Evolutionary conservation across 1,140 invertebrate genomes (phyloP).

Genomic region (Eumeta japonica): DNA sequence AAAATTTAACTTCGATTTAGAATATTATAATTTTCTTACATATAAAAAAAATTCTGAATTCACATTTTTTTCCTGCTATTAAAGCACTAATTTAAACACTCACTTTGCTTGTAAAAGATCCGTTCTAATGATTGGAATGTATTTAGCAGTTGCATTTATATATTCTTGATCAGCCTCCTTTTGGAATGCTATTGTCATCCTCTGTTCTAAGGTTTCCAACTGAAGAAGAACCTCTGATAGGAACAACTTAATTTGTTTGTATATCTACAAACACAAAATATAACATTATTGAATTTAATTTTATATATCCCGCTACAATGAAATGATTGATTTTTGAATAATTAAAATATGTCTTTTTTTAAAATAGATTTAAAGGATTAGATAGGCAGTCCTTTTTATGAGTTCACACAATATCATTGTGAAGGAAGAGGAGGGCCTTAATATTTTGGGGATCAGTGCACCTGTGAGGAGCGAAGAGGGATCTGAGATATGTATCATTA

Average conservation of each 20-base stretch:
- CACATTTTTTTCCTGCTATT: background rate
- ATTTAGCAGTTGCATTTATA: constrained; percentile 22
- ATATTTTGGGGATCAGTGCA: no score
- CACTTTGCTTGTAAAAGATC: constrained; percentile 31
- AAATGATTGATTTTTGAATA: no score
- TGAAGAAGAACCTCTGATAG: constrained; percentile 19
- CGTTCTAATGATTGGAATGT: constrained; percentile 10
- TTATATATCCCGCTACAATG: background rate
- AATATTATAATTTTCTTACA: no score
- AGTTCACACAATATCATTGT: no score
- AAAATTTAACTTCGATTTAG: no score
- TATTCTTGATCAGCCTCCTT: constrained; percentile 45
- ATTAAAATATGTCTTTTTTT: no score
- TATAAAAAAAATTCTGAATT: background rate
- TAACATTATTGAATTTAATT: background rate
- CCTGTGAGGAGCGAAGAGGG: no score
- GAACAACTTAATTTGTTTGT: constrained; percentile 16
- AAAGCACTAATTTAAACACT: constrained; percentile 4
- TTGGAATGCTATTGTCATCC: constrained; percentile 34
- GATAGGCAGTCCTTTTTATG: no score
- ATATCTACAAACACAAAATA: constrained; percentile 21
- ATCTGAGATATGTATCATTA: no score
- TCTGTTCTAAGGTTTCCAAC: constrained; percentile 19
- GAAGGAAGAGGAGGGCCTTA: no score
- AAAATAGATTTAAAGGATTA: no score